These are phyloP conservation scores for Acronicta alni DNA, from an alignment of 2,888 invertebrate species.

Conservation along the genomic window DNA sequence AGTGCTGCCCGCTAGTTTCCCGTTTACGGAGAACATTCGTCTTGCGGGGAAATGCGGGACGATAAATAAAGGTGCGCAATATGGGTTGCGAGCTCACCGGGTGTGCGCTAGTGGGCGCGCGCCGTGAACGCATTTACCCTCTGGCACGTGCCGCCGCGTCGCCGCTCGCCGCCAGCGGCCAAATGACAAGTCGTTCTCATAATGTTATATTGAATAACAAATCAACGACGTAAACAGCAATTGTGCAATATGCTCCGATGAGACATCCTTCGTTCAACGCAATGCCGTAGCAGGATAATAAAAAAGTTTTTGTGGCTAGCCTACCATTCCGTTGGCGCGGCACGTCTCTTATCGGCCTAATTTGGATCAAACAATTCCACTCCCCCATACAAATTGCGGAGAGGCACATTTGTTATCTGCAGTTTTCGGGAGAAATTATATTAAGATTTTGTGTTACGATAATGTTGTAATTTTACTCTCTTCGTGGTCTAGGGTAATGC, in stretches of 20 bases:
- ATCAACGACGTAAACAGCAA: slow-evolving; percentile 60
- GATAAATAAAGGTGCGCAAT: slow-evolving; percentile 80
- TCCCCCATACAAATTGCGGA: slow-evolving; percentile 82
- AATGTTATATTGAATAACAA: slow-evolving; percentile 66
- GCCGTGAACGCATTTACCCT: slow-evolving; percentile 65
- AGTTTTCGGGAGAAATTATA: slow-evolving; percentile 86
- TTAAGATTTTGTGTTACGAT: slow-evolving; percentile 84
- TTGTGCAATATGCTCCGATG: slow-evolving; percentile 62
- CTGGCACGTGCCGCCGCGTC: slow-evolving; percentile 58
- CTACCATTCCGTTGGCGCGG: slow-evolving; percentile 70
- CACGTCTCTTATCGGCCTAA: slow-evolving; percentile 84
- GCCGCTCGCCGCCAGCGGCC: slow-evolving; percentile 49
- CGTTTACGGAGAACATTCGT: slow-evolving; percentile 75
- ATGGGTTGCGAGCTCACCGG: slow-evolving; percentile 60
- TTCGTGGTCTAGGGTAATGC: slow-evolving; percentile 66
- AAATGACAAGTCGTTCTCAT: slow-evolving; percentile 66
- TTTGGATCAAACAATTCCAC: slow-evolving; percentile 85
- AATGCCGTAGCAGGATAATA: slow-evolving; percentile 69
- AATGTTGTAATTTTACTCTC: slow-evolving; percentile 82
- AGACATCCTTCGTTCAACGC: slow-evolving; percentile 61
- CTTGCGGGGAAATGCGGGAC: slow-evolving; percentile 71
- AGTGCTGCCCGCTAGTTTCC: slow-evolving; percentile 71
- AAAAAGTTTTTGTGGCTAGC: slow-evolving; percentile 75
- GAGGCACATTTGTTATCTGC: slow-evolving; percentile 85
- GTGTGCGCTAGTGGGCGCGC: slow-evolving; percentile 54